Percentiles rank a stretch among this genome's conserved stretches.
Conservation (phyloP, 2,113 vertebrate species). For the Smithornis capensis region DNA sequence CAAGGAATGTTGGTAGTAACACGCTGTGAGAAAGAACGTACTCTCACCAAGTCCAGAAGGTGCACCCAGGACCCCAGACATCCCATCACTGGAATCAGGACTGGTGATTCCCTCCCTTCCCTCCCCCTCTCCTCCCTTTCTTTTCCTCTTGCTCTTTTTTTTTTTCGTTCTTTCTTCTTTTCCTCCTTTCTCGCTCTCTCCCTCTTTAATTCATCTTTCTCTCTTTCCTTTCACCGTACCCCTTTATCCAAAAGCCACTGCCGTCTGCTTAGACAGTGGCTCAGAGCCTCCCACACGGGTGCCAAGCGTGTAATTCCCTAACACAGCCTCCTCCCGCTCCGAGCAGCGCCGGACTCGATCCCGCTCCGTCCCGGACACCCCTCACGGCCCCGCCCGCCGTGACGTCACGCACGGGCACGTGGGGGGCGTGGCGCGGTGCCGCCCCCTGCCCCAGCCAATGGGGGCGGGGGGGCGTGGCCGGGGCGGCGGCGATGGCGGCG, state of each 20-base stretch:
- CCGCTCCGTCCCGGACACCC: too few species aligned
- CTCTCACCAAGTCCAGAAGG: neutral
- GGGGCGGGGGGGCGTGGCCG: neutral
- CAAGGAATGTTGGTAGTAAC: neutral
- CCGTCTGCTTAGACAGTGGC: neutral
- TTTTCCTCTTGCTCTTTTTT: neutral
- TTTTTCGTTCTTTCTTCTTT: neutral
- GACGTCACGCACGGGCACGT: neutral
- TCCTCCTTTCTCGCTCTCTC: too few species aligned
- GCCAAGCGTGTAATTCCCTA: neutral
- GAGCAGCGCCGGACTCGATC: too few species aligned
- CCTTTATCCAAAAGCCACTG: neutral
- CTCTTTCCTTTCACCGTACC: neutral
- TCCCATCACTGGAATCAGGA: neutral
- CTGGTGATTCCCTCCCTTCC: neutral
- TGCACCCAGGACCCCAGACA: neutral
- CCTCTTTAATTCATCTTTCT: neutral
- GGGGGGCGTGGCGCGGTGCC: neutral
- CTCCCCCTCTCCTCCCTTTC: too few species aligned
- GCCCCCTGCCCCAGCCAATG: neutral
- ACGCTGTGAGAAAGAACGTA: neutral
- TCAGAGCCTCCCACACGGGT: neutral
- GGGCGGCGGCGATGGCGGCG: neutral
- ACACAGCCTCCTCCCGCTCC: too few species aligned
- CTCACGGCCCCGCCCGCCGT: too few species aligned